Evolutionary conservation across 2,888 invertebrate species (phyloP).

Genomic region (Aphodius sticticus): DNA sequence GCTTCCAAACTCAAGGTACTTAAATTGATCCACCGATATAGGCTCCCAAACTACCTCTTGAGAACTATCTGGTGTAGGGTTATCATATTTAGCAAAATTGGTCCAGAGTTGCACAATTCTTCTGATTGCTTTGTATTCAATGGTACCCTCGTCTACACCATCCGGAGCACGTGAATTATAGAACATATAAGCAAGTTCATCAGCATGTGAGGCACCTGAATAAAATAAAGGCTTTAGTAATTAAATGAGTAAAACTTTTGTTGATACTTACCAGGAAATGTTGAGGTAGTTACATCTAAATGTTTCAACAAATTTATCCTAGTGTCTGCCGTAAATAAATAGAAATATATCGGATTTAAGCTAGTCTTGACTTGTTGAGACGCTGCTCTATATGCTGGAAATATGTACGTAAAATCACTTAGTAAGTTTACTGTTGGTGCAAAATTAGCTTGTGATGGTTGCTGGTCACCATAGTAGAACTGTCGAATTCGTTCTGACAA

Average conservation of each 20-base stretch:
- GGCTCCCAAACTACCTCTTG: conserved; percentile 47
- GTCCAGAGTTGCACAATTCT: conserved; percentile 48
- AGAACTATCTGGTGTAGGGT: conserved; percentile 41
- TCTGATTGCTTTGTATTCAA: conserved; percentile 34
- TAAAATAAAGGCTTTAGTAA: conserved; percentile 9
- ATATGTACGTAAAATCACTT: conserved; percentile 25
- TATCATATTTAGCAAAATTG: conserved; percentile 48
- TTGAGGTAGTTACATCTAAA: conserved; percentile 19
- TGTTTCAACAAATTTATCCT: conserved; percentile 20
- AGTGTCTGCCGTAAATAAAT: conserved; percentile 29
- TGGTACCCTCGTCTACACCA: conserved; percentile 39
- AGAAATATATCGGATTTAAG: conserved; percentile 27
- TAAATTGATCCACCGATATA: conserved; percentile 42
- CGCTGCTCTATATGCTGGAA: conserved; percentile 26
- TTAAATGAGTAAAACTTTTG: too few relatives aligned
- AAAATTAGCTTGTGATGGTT: conserved; percentile 19
- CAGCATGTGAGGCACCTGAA: conserved; percentile 46
- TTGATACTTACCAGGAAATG: conserved; percentile 36
- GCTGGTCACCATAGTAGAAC: conserved; percentile 33
- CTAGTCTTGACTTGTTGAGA: conserved; percentile 12
- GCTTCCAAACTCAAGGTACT: conserved; percentile 50
- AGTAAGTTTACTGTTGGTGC: conserved; percentile 12
- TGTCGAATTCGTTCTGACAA: conserved; percentile 20
- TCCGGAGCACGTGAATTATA: conserved; percentile 30
- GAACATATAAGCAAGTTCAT: conserved; percentile 51